Base-by-base conservation (phyloP, 1,140 invertebrate species). In the Hycleus phaleratus region DNA sequence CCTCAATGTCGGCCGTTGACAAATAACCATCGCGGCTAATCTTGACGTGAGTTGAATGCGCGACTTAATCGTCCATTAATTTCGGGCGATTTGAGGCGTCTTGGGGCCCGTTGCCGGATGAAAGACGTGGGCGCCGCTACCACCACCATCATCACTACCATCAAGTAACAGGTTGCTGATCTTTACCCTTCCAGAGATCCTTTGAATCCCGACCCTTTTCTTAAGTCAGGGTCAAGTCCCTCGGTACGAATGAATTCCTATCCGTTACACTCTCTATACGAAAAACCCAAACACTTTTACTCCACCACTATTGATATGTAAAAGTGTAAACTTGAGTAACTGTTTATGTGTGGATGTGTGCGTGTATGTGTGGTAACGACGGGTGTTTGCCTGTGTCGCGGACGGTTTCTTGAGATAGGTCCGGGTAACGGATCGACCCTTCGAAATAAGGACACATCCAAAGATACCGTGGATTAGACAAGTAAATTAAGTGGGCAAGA, bases 141-240 rank as follows among this genome's bases (percentile, higher is more conserved):
- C 49, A 56, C 44, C 18, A 18, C 18, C 18, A 18, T 18, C 18
- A 18, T 18, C 18, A 18, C 18, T 18, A 18, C 18, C 18, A 18
- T 18, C 18, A 18, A 18, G 54, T 56, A 62, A 62, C 61, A 62
- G 57, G 57, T 62, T 62, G 61, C 53, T 62, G 61, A 62, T 59
- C 61, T 62, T 59, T 62, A 62, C 57, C 61, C 61, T 62, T 59
- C 39, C 61, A 49, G 49, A 53, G 59, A 56, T 62, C 61, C 61
- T 62, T 62, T 59, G 61, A 62, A 62, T 59, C 56, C 57, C 40
- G 56, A 57, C 43, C 56, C 57, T 38, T 59, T 59, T 59, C 56
- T 59, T 62, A 56, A 62, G 44, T 53, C 54, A 10, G 57, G 61
- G 49, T 50, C 51, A 45, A 45, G 11, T 48, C 45, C 46, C 45